Base-by-base conservation (phyloP, 2,113 vertebrate species). In the Symphodus melops region DNA sequence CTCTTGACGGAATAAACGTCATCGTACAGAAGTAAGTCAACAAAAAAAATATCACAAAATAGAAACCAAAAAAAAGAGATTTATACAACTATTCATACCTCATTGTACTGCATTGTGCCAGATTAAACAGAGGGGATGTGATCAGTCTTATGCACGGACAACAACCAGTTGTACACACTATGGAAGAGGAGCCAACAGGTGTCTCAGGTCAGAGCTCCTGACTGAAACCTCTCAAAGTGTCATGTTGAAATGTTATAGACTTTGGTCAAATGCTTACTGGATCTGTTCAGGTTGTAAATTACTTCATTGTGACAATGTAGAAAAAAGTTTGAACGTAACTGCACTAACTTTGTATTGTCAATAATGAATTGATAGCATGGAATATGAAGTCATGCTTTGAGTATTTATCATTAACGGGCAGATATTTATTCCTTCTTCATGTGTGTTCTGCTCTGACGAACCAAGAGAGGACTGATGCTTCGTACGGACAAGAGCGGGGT, bases 61-160 rank as follows among this genome's bases (percentile, higher is more conserved):
- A 17, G 10, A 71, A 74, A 80, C 68, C 72, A 83, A 82, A 79
- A 75, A 65, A 33, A 3, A 59, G 6, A 83, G 36, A 82, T 77
- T 36, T 53, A 75, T 72, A 74, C 73, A 87, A 87, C 82, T 78
- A 4, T 76, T 87, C 78, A 80, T 86, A 86, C 79, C 82, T 88
- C 82, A 86, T 73, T 25, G 53, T 61, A 49, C 57, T 69, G 58
- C 53, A 81, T 51, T 65, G 79, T 75, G 81, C 79, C 64, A 56
- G 78, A 81, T 46, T 62, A 44, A 74, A 33, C 10, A 67, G 61
- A 53, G 64, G 37, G 3, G 46, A 46, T 1, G 66, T 44, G 72
- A 46, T 81, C 57, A 56, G 70, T 58, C 63, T 77, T 49, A 64
- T 67, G 76, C 63, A 49, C 42, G 65, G 73, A 68, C 61, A 59